phyloP scores from a whole-genome alignment of 2,888 invertebrate genomes.

The Augochlorella aurata region DNA sequence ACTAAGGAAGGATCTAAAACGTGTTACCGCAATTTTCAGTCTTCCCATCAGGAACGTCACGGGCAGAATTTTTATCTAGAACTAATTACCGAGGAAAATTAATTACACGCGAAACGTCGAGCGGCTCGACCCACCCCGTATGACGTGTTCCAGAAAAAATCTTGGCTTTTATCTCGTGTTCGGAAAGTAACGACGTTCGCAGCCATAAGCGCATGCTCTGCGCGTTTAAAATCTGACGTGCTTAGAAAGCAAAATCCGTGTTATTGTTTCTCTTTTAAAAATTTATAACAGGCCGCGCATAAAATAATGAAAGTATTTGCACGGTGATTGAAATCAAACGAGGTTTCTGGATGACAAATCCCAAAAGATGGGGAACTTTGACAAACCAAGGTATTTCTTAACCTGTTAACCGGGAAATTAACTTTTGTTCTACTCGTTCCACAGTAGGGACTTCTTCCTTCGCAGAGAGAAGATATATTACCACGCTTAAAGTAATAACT shows the following conservation, averaged over 20 bases:
- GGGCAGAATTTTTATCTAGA: neutral
- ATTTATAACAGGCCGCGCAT: neutral
- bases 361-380: no score
- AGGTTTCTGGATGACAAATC: no score
- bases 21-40: neutral
- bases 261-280: neutral
- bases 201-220: neutral
- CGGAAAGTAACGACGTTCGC: neutral
- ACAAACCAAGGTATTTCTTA: no score
- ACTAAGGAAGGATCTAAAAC: no score
- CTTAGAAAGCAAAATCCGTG: neutral
- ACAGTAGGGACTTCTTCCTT: no score
- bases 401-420: no score
- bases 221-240: neutral
- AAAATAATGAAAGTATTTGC: no score
- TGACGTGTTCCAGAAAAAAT: neutral
- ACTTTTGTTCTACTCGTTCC: no score
- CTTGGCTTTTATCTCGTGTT: neutral
- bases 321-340: no score
- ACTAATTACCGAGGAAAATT: slow-evolving; percentile 1
- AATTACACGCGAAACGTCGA: neutral
- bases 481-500: no score
- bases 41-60: neutral
- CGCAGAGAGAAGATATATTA: no score
- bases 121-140: neutral